A percentile compares a stretch with the other conserved stretches of the same genome.
Evolutionary conservation across 2,797 vertebrate species (phyloP).

Genomic region (Pantherophis vulpinus): DNA sequence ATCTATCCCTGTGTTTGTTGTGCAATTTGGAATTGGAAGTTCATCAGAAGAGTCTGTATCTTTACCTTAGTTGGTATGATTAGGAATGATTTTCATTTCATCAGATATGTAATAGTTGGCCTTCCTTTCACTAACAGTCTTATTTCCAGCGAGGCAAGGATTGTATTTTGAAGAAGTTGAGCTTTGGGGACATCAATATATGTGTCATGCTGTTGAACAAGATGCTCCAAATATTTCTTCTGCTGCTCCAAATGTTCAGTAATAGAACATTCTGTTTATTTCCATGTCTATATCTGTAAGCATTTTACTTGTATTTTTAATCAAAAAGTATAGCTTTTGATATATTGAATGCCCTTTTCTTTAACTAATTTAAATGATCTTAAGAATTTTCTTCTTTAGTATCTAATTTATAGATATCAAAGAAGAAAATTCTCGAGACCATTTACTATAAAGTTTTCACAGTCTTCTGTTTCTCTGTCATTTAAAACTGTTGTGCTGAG

Average conservation of each 20-base stretch:
- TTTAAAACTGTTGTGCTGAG: neutral
- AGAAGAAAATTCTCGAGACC: fast-evolving
- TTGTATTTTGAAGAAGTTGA: neutral
- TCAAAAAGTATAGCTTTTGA: neutral
- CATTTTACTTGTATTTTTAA: neutral
- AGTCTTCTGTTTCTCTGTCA: neutral
- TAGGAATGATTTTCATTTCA: neutral
- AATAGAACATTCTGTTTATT: neutral
- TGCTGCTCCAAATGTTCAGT: neutral
- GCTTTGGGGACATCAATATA: neutral
- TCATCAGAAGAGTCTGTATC: neutral
- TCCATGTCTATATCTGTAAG: neutral
- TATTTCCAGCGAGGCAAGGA: neutral
- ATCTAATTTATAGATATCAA: neutral
- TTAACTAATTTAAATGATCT: neutral
- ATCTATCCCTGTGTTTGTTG: neutral
- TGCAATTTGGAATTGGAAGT: neutral
- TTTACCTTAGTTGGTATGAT: neutral
- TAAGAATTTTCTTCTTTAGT: neutral
- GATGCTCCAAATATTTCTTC: neutral
- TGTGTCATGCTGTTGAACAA: neutral
- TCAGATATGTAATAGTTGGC: neutral
- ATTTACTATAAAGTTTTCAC: neutral
- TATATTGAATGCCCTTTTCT: neutral
- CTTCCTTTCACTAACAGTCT: neutral